Conservation (phyloP, 2,113 vertebrate genomes). For the Gnathonemus longibarbis region DNA sequence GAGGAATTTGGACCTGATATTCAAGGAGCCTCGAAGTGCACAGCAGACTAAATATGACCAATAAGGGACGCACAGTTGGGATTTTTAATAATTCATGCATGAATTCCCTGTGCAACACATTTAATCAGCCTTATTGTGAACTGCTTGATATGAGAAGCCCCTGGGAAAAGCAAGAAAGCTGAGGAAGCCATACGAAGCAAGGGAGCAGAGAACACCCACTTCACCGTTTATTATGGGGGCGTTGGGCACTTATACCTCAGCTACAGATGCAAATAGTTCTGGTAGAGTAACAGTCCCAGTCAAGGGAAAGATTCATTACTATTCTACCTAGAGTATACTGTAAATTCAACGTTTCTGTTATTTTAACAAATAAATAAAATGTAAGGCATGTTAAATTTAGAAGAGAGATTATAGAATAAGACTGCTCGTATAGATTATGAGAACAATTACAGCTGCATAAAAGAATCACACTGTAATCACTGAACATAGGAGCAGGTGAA, state of each 20-base stretch:
- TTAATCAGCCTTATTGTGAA: conserved; percentile 7
- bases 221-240: not conserved
- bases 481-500: not conserved
- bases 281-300: not conserved
- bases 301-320: not conserved
- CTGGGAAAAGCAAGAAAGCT: not conserved
- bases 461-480: not conserved
- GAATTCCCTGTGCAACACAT: not conserved
- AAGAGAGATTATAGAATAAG: not conserved
- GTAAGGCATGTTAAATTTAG: not conserved
- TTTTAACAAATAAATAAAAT: not conserved
- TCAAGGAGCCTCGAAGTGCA: not conserved
- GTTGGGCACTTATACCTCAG: not conserved
- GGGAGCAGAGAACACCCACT: not conserved
- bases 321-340: not conserved
- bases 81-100: not conserved
- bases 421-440: not conserved
- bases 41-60: not conserved
- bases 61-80: not conserved
- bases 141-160: not conserved
- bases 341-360: not conserved
- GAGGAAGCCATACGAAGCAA: not conserved
- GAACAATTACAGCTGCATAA: not conserved
- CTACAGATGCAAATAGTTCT: not conserved
- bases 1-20: not conserved